Percentiles rank a stretch among this genome's conserved stretches.
These are phyloP conservation scores for Diarsia mendica DNA, from an alignment of 2,888 invertebrate genomes.

Conservation along the genomic window DNA sequence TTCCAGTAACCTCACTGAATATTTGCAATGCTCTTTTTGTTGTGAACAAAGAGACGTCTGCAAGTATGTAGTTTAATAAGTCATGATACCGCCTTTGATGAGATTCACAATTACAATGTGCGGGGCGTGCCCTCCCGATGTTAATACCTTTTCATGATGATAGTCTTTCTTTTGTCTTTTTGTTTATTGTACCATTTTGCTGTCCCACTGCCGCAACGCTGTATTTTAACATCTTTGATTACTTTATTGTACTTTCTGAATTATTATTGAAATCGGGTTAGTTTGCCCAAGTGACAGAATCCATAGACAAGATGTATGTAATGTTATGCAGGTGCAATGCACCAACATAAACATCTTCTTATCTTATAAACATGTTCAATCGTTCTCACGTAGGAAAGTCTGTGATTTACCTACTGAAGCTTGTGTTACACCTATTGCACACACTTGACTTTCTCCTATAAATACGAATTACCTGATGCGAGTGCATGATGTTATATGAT, in stretches of 20 bases:
- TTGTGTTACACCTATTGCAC: conserved; percentile 47
- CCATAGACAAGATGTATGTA: background rate
- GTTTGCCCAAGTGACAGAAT: conserved; percentile 12
- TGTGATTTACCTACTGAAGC: conserved; percentile 53
- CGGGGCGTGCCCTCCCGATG: conserved; percentile 68
- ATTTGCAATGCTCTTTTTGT: conserved; percentile 76
- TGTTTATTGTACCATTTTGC: conserved; percentile 76
- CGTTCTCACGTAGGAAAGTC: conserved; percentile 50
- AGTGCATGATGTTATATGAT: conserved; percentile 63
- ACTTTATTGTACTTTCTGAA: conserved; percentile 25
- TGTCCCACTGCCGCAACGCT: conserved; percentile 66
- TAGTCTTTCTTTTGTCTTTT: conserved; percentile 74
- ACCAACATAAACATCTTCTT: conserved; percentile 34
- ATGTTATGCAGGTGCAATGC: conserved; percentile 8
- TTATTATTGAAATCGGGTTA: background rate
- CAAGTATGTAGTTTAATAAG: conserved; percentile 66
- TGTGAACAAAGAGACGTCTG: conserved; percentile 73
- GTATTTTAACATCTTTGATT: conserved; percentile 56
- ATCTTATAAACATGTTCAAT: conserved; percentile 40
- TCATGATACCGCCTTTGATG: conserved; percentile 70
- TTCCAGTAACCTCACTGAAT: conserved; percentile 79
- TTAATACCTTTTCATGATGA: conserved; percentile 70
- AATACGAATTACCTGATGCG: conserved; percentile 70
- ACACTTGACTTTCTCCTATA: conserved; percentile 72
- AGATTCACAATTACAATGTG: conserved; percentile 71